These are phyloP conservation scores for Palythoa grandis DNA, from an alignment of 92 coral and sea anemone species.

Conservation along the genomic window DNA sequence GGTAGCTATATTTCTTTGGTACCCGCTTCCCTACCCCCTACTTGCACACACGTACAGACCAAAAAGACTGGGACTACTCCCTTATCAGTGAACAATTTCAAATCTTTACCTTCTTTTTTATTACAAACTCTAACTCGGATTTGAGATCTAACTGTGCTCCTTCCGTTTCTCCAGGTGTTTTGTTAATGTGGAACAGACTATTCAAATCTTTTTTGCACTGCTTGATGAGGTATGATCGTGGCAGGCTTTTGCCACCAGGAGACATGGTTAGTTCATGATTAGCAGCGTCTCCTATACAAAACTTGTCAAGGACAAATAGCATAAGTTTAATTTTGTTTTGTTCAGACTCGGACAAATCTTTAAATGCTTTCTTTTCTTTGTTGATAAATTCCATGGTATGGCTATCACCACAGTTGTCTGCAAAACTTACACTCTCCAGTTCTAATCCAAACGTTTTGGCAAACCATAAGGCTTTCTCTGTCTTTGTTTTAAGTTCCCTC, in stretches of 20 bases:
- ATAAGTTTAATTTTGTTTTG: constrained; percentile 57
- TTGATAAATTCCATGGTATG: constrained; percentile 44
- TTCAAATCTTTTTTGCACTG: constrained; percentile 48
- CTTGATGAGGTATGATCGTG: constrained; percentile 42
- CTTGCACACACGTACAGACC: no score
- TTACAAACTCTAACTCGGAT: constrained; percentile 23
- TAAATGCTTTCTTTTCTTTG: constrained; percentile 42
- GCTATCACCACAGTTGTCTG: constrained; percentile 36
- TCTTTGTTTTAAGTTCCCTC: constrained; percentile 60
- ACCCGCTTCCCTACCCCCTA: neutral
- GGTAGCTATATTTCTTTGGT: no score
- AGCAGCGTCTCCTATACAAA: constrained; percentile 69
- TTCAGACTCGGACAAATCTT: constrained; percentile 54
- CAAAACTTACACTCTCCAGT: constrained; percentile 32
- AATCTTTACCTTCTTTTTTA: neutral
- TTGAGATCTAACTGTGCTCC: constrained; percentile 51
- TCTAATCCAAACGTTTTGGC: constrained; percentile 65
- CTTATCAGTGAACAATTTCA: neutral
- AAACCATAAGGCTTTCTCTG: constrained; percentile 72
- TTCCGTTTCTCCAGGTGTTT: constrained; percentile 36
- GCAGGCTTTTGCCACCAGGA: constrained; percentile 48
- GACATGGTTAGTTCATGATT: constrained; percentile 68
- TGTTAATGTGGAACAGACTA: neutral
- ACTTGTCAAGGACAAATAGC: constrained; percentile 58
- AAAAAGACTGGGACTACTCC: no score